Conservation (phyloP, 2,113 vertebrate genomes). For the Pelmatolapia mariae region DNA sequence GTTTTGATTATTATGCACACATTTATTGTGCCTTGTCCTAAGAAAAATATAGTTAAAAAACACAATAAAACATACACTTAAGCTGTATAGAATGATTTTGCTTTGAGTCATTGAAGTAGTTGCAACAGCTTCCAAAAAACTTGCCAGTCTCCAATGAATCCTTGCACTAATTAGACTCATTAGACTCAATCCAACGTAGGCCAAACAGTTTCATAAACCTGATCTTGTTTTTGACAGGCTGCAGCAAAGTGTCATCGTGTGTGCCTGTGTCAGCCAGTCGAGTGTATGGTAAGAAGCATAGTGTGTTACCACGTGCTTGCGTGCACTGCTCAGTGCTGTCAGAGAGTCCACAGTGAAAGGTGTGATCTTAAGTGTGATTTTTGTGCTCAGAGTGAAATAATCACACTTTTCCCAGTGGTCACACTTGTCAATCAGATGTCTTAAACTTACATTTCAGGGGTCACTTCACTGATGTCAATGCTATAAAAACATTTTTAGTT, state of each 20-base stretch:
- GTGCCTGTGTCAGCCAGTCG: neutral
- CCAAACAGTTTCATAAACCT: neutral
- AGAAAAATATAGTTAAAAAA: neutral
- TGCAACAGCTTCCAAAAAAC: neutral
- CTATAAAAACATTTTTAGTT: neutral
- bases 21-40: neutral
- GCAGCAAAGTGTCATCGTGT: neutral
- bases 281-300: neutral
- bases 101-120: neutral
- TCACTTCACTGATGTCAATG: neutral
- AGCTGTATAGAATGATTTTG: neutral
- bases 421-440: constrained; percentile 31
- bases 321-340: neutral
- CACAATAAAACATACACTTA: neutral
- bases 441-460: neutral
- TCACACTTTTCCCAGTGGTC: constrained; percentile 24
- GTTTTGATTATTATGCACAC: neutral
- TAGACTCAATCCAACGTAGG: neutral
- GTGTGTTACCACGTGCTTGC: neutral
- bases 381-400: constrained; percentile 24
- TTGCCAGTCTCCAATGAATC: neutral
- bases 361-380: constrained; percentile 44
- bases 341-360: constrained; percentile 1
- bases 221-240: constrained; percentile 10
- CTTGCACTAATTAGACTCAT: neutral